Evolutionary conservation across 2,797 vertebrate species (phyloP).

Genomic region (Channallabes apus): DNA sequence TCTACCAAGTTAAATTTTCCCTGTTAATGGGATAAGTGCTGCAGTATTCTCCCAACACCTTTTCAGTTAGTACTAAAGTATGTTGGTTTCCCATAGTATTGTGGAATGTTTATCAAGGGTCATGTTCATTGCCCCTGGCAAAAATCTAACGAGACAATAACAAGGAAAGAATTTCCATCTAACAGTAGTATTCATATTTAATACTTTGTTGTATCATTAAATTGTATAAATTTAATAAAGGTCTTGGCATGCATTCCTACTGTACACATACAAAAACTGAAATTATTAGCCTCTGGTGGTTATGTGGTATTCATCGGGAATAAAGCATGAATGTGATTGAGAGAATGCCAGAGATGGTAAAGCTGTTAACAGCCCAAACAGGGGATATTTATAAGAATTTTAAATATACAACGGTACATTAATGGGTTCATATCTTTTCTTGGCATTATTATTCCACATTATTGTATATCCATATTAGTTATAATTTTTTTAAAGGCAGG

Average conservation of each 20-base stretch:
- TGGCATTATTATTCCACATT: neutral
- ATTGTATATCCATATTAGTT: neutral
- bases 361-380: neutral
- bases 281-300: neutral
- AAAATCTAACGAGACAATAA: neutral
- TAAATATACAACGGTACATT: neutral
- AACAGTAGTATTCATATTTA: neutral
- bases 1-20: neutral
- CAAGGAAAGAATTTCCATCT: neutral
- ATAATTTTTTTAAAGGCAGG: neutral
- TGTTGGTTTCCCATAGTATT: conserved; percentile 1
- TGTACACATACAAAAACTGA: neutral
- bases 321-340: neutral
- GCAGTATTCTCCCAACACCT: neutral
- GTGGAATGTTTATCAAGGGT: neutral
- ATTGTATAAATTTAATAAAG: neutral
- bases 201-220: neutral
- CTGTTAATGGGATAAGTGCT: neutral
- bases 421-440: neutral
- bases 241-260: neutral
- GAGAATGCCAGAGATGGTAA: neutral
- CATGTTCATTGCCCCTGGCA: neutral
- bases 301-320: neutral
- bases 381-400: neutral
- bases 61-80: neutral